Evolutionary conservation across 1,140 invertebrate genomes (phyloP).

Genomic region (Bacillus rossius): DNA sequence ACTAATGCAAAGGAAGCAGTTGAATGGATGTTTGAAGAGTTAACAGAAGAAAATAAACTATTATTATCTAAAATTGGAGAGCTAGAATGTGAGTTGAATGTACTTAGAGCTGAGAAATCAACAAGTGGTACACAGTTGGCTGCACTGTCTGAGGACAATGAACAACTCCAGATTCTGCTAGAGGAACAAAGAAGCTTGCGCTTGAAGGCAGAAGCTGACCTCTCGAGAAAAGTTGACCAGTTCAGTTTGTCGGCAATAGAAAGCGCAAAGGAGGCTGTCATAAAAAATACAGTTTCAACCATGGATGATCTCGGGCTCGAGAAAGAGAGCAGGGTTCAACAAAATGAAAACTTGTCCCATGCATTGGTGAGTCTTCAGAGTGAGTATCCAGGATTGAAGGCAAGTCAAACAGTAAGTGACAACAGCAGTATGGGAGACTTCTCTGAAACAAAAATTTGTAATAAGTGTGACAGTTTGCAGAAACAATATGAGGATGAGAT

Average conservation of each 20-base stretch:
- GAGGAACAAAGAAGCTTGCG: constrained; percentile 7
- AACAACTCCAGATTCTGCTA: constrained; percentile 1
- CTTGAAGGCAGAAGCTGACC: not conserved
- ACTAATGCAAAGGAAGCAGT: constrained; percentile 45
- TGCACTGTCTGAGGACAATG: constrained; percentile 17
- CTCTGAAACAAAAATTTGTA: too few relatives aligned
- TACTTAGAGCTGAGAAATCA: constrained; percentile 35
- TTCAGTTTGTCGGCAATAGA: not conserved
- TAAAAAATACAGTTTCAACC: not conserved
- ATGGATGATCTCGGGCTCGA: not conserved
- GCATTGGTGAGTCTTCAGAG: not conserved
- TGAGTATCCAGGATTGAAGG: too few relatives aligned
- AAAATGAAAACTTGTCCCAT: not conserved
- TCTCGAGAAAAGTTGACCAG: too few relatives aligned
- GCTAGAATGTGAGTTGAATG: constrained; percentile 41
- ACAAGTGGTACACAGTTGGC: not conserved
- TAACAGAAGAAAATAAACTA: constrained; percentile 52
- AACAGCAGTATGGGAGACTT: too few relatives aligned
- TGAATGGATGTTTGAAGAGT: constrained; percentile 36
- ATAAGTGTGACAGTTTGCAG: too few relatives aligned
- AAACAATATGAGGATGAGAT: too few relatives aligned
- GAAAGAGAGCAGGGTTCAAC: not conserved
- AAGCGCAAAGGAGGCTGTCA: not conserved
- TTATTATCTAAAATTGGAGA: constrained; percentile 33
- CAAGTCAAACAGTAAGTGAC: too few relatives aligned